These are phyloP conservation scores for Drosophila ficusphila DNA, from an alignment of 1,140 invertebrate genomes.

Conservation along the genomic window DNA sequence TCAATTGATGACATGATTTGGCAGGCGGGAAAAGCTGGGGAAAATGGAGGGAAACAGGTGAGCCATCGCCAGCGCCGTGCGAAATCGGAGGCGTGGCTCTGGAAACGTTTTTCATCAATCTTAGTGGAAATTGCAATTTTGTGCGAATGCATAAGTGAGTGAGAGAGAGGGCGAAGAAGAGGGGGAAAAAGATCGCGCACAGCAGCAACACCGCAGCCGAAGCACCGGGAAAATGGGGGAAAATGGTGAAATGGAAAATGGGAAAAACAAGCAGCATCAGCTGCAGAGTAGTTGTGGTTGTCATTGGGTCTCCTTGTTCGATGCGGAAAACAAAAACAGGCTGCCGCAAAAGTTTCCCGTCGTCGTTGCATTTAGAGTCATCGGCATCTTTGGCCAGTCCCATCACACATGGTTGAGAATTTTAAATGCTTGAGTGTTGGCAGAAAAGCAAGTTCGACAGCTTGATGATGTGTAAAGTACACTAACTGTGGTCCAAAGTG, in stretches of 20 bases:
- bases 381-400: slow-evolving; percentile 34
- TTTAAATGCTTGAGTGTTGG: slow-evolving; percentile 30
- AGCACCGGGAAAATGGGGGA: slow-evolving; percentile 7
- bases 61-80: slow-evolving; percentile 10
- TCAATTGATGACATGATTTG: slow-evolving; percentile 82
- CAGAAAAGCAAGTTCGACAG: slow-evolving; percentile 14
- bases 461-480: neutral
- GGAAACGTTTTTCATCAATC: slow-evolving; percentile 77
- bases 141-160: slow-evolving; percentile 76
- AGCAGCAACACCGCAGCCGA: slow-evolving; percentile 4
- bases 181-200: neutral
- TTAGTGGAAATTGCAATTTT: slow-evolving; percentile 83
- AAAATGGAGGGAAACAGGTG: slow-evolving; percentile 22
- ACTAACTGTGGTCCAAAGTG: too few species aligned
- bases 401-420: slow-evolving; percentile 35
- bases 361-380: slow-evolving; percentile 32
- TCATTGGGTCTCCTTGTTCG: slow-evolving; percentile 36
- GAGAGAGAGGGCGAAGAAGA: slow-evolving; percentile 3
- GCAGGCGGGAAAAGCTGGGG: slow-evolving; percentile 31
- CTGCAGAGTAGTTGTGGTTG: slow-evolving; percentile 23
- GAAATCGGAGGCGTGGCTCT: slow-evolving; percentile 20
- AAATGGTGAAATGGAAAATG: slow-evolving; percentile 46
- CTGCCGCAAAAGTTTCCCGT: slow-evolving; percentile 35
- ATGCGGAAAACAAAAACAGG: slow-evolving; percentile 50
- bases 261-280: slow-evolving; percentile 38